Base-by-base conservation (phyloP, 2,113 vertebrate species). In the Perca flavescens region DNA sequence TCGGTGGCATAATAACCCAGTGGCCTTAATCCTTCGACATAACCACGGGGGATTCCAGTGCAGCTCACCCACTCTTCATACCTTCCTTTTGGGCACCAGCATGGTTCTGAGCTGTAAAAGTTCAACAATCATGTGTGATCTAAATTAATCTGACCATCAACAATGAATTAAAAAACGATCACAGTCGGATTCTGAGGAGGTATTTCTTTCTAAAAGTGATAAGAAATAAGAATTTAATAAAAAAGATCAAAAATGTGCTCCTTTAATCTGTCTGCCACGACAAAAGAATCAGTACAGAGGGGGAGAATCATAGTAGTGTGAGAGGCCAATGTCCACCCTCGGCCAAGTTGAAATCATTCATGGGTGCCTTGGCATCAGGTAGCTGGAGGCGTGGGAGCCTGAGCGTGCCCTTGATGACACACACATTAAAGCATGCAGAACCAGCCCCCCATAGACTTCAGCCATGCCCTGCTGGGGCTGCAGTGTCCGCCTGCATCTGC, bases 21-120 rank as follows among this genome's bases (percentile, higher is more conserved):
- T 94, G 93, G 89, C 94, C 94, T 94, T 94, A 94, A 93, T 94
- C 92, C 76, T 74, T 78, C 73, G 77, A 47, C 43, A 68, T 79
- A 85, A 79, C 90, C 86, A 80, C 46, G 54, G 62, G 79, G 68
- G 76, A 49, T 86, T 77, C 89, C 85, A 76, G 25, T 76, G 50
- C 74, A 78, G 77, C 75, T 57, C 65, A 74, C 67, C 64, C 67
- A 70, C 56, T 76, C 62, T 56, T 69, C 72, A 58, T 83, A 61
- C 53, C 61, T 76, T 77, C 43, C 15, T 72, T 83, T 69, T 58
- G 54, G 77, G 70, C 60, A 56, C 21, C 28, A 49, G 52, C 16
- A 49, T 17, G 19, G 5, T 66, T 82, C 43, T 67, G 64, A 84
- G 60, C 64, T 77, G 49, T 34, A 54, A 78, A 81, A 73, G 12